These are phyloP conservation scores for Panthera leo DNA, from an alignment of 2,113 vertebrate genomes.

Conservation along the genomic window DNA sequence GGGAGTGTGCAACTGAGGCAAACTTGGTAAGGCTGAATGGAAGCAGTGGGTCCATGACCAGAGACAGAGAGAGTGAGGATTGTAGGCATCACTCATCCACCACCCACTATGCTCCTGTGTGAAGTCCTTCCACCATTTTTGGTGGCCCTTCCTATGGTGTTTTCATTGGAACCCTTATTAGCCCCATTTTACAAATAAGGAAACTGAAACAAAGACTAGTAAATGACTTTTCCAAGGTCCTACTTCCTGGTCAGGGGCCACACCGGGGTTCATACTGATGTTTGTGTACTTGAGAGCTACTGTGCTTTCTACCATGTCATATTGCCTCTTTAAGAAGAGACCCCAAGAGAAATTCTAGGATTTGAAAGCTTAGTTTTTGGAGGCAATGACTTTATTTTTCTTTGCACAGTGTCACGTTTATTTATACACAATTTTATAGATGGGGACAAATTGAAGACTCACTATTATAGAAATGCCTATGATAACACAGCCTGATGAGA, in stretches of 20 bases:
- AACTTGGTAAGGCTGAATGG: neutral
- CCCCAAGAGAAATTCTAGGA: neutral
- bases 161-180: neutral
- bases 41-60: neutral
- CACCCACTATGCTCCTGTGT: neutral
- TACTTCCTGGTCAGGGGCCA: neutral
- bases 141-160: neutral
- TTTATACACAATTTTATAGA: neutral
- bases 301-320: neutral
- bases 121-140: neutral
- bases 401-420: neutral
- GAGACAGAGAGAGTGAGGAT: no score
- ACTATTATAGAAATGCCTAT: neutral
- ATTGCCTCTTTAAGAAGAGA: neutral
- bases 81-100: neutral
- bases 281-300: neutral
- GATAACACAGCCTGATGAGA: neutral
- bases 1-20: neutral
- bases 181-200: neutral
- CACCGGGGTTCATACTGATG: neutral
- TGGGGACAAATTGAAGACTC: neutral
- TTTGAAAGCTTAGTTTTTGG: neutral
- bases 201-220: neutral
- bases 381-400: neutral
- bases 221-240: neutral